Percentiles rank a stretch among this genome's conserved stretches.
Evolutionary conservation across 2,888 invertebrate species (phyloP).

Genomic region (Xanthorhoe spadicearia): DNA sequence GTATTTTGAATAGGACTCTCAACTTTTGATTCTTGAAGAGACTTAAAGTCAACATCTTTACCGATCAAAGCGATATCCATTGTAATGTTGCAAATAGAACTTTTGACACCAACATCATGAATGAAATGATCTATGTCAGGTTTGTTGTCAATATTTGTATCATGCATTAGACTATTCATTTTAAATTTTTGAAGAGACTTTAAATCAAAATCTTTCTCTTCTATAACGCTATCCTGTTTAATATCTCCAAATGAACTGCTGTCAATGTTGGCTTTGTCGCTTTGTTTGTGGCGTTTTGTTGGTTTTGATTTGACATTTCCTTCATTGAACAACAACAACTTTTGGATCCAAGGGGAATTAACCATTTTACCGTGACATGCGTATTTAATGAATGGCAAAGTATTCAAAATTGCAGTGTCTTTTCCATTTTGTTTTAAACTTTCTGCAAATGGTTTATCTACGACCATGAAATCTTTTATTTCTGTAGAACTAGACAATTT

Average conservation of each 20-base stretch:
- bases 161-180: constrained; percentile 1
- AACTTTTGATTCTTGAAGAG: neutral
- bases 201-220: neutral
- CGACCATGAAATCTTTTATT: neutral
- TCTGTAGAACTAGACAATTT: neutral
- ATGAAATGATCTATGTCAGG: no score
- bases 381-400: constrained; percentile 5
- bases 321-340: constrained; percentile 59
- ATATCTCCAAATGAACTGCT: neutral
- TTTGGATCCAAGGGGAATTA: constrained; percentile 70
- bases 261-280: neutral
- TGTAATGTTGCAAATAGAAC: no score
- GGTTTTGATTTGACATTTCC: constrained; percentile 38
- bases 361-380: constrained; percentile 54
- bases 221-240: neutral
- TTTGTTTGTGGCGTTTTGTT: constrained; percentile 25
- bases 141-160: neutral
- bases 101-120: no score
- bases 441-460: neutral
- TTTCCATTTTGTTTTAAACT: constrained; percentile 1
- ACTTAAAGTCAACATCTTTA: neutral
- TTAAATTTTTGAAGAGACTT: neutral
- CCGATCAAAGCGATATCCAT: no score
- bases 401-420: neutral
- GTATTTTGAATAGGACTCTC: neutral